Base-by-base conservation (phyloP, 35 echinoderm and acorn worm genomes). In the Chiridota heheva region DNA sequence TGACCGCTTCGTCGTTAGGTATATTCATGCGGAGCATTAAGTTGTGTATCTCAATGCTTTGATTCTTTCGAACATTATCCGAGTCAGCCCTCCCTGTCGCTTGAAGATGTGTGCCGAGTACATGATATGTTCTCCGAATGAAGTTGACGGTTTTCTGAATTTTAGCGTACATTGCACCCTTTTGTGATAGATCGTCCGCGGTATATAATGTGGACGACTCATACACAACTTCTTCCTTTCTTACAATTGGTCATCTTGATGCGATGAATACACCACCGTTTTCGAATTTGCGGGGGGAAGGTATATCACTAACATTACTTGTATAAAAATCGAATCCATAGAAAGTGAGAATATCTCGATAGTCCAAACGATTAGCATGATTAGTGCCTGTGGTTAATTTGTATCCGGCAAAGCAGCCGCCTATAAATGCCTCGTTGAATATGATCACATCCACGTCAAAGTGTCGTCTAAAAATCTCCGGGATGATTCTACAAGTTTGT, bases 351-450 rank as follows among this genome's bases (percentile, higher is more conserved):
- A 92, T 92, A 22, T 92, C 89, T 33, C 89, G 45, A 44, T 86
- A 72, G 6, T 82, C 81, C 7, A 92, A 53, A 22, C 64, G 33
- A 44, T 70, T 43, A 24, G 66, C 20, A 32, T 53, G 65, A 36
- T 3, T 13, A 36, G 35, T 44, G 28, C 47, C 40, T 6, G 89
- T 46, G n/a, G 45, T n/a, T n/a, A n/a, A n/a, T n/a, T n/a, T n/a
- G n/a, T n/a, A n/a, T n/a, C n/a, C n/a, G 2, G 89, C 45, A 58
- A 92, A 92, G 63, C 89, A 92, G 1, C 89, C 89, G 40, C 89
- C 89, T 83, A 92, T 92, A 43, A 86, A 92, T 3, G 69, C 89
- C 33, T 92, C 89, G 22, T 92, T 78, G 77, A 92, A 92, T 0
- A 80, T 55, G 29, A 92, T 92, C 34, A 86, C 89, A 30, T 92